phyloP scores from a whole-genome alignment of 1,140 invertebrate genomes.

The Drosophila quadrilineata region DNA sequence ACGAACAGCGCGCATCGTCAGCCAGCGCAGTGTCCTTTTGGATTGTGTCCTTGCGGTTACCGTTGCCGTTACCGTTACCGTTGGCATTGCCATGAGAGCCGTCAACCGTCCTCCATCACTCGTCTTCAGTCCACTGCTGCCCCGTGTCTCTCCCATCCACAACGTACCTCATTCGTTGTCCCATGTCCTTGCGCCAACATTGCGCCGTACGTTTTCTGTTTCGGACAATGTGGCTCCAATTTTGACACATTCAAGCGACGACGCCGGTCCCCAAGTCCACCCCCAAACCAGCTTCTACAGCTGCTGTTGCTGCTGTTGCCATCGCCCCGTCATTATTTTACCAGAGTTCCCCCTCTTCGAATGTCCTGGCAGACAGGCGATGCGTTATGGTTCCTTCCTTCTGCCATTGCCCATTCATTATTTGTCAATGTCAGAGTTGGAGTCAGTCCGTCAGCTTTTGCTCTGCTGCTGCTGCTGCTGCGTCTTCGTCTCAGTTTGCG shows the following conservation, averaged over 20 bases:
- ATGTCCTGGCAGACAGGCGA: conserved; percentile 13
- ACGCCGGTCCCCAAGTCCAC: conserved; percentile 26
- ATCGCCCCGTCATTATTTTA: conserved; percentile 38
- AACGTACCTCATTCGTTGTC: not conserved
- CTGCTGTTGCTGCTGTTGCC: not conserved
- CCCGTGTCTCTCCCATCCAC: not conserved
- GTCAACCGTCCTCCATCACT: conserved; percentile 21
- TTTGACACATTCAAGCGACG: conserved; percentile 78
- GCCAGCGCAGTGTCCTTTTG: not conserved
- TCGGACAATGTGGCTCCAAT: conserved; percentile 79
- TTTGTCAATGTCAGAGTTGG: conserved; percentile 74
- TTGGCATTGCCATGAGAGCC: conserved; percentile 66
- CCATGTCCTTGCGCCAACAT: conserved; percentile 15
- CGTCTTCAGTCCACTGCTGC: conserved; percentile 9
- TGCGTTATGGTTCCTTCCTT: conserved; percentile 38
- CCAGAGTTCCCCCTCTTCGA: not conserved
- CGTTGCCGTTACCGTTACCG: conserved; percentile 23
- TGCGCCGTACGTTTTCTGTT: conserved; percentile 70
- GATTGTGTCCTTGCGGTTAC: conserved; percentile 58
- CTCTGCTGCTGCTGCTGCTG: not conserved
- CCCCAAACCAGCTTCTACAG: not conserved
- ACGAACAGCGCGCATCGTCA: conserved; percentile 37
- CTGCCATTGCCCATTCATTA: conserved; percentile 66
- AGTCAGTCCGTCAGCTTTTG: conserved; percentile 71
- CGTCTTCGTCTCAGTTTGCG: conserved; percentile 55